phyloP scores from a whole-genome alignment of 2,888 invertebrate species.

The Leptopilina syphax region DNA sequence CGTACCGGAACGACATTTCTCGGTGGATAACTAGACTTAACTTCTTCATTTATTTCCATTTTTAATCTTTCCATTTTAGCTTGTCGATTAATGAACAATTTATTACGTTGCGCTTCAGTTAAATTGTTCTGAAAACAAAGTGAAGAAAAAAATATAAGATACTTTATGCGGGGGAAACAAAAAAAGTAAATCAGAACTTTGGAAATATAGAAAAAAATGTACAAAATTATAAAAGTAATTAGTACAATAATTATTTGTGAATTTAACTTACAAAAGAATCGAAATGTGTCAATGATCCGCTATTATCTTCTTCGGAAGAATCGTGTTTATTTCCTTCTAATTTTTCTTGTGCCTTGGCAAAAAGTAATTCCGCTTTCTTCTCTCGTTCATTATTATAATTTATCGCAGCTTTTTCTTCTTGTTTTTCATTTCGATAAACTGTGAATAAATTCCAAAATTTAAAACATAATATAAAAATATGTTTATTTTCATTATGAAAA shows the following conservation, averaged over 20 bases:
- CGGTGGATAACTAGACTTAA: conserved; percentile 66
- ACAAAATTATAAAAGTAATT: too few species aligned
- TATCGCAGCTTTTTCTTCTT: conserved; percentile 70
- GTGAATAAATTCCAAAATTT: conserved; percentile 21
- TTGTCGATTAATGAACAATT: conserved; percentile 74
- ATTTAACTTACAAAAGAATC: conserved; percentile 25
- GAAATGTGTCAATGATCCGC: conserved; percentile 41
- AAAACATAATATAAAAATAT: neutral
- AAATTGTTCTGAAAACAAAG: conserved; percentile 75
- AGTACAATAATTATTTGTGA: too few species aligned
- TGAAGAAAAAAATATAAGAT: conserved; percentile 12
- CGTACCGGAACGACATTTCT: conserved; percentile 76
- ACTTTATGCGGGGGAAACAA: neutral
- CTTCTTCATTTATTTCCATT: conserved; percentile 63
- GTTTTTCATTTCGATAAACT: conserved; percentile 70
- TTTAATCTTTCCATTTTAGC: conserved; percentile 64
- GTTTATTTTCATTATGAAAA: neutral
- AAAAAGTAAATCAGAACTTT: neutral
- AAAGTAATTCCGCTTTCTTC: conserved; percentile 66
- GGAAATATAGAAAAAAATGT: neutral
- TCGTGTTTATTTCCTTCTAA: conserved; percentile 53
- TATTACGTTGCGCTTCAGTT: conserved; percentile 75
- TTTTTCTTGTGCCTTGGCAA: conserved; percentile 63
- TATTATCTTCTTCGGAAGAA: conserved; percentile 47
- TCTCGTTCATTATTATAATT: conserved; percentile 65